These are phyloP conservation scores for Malurus cyaneus DNA, from an alignment of 2,113 vertebrate genomes.

Conservation along the genomic window DNA sequence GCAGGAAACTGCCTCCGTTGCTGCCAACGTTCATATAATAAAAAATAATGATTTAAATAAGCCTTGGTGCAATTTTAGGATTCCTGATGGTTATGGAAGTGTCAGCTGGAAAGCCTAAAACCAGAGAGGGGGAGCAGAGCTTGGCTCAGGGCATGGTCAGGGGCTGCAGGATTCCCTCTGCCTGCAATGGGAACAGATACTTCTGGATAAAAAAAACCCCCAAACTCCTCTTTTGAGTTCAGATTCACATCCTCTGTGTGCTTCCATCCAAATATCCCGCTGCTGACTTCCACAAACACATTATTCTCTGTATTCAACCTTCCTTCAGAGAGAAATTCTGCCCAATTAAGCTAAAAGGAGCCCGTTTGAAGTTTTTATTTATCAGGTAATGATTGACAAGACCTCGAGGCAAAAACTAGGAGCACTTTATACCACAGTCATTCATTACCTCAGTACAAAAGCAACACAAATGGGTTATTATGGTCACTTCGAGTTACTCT, in stretches of 20 bases:
- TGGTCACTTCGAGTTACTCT: neutral
- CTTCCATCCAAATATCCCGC: neutral
- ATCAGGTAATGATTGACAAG: constrained; percentile 68
- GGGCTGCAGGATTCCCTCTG: neutral
- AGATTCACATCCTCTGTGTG: neutral
- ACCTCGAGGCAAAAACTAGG: constrained; percentile 53
- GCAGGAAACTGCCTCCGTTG: neutral
- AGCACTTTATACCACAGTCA: constrained; percentile 17
- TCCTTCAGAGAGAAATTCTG: constrained; percentile 1
- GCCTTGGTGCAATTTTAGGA: neutral
- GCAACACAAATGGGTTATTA: constrained; percentile 37
- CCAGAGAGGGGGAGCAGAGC: neutral
- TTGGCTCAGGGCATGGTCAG: neutral
- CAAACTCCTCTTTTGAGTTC: neutral
- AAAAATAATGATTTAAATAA: constrained; percentile 37
- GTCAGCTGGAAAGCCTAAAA: neutral
- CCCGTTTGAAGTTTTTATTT: constrained; percentile 63
- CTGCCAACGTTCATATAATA: neutral
- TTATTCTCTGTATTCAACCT: neutral
- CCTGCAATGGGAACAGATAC: neutral
- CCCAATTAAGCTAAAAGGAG: constrained; percentile 53
- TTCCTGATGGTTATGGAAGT: neutral
- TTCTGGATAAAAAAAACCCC: neutral
- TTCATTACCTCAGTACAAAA: constrained; percentile 45
- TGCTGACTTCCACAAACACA: neutral